Percentiles rank a stretch among this genome's conserved stretches.
Evolutionary conservation across 1,140 invertebrate genomes (phyloP).

Genomic region (Brachionus plicatilis): DNA sequence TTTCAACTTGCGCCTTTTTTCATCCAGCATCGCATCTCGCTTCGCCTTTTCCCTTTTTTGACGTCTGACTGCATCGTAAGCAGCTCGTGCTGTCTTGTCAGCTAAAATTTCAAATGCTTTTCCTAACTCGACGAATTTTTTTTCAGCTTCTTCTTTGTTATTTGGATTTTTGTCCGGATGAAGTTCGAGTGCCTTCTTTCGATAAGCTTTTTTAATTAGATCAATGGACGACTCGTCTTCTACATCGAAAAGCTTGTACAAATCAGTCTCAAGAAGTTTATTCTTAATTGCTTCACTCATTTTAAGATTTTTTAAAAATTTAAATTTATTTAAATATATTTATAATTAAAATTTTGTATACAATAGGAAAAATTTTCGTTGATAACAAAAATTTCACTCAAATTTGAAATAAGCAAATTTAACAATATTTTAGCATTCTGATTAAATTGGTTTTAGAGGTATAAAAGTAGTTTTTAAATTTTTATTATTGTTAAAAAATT

Average conservation of each 20-base stretch:
- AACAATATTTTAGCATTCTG: not conserved
- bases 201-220: constrained; percentile 76
- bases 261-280: constrained; percentile 14
- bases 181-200: constrained; percentile 81
- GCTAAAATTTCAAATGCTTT: constrained; percentile 40
- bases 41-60: constrained; percentile 9
- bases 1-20: constrained; percentile 24
- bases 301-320: not conserved
- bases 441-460: too few relatives aligned
- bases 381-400: not conserved
- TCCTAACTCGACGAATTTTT: constrained; percentile 3
- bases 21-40: not conserved
- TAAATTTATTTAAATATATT: too few relatives aligned
- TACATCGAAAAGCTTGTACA: constrained; percentile 31
- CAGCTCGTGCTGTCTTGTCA: constrained; percentile 22
- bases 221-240: constrained; percentile 56
- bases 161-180: constrained; percentile 99
- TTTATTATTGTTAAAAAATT: too few relatives aligned
- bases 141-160: constrained; percentile 44
- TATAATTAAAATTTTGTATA: too few relatives aligned
- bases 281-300: constrained; percentile 27
- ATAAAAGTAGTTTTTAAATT: too few relatives aligned
- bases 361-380: not conserved
- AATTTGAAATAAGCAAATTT: not conserved
- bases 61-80: constrained; percentile 23